phyloP scores from a whole-genome alignment of 2,797 vertebrate species.

The Rhinichthys osculus region DNA sequence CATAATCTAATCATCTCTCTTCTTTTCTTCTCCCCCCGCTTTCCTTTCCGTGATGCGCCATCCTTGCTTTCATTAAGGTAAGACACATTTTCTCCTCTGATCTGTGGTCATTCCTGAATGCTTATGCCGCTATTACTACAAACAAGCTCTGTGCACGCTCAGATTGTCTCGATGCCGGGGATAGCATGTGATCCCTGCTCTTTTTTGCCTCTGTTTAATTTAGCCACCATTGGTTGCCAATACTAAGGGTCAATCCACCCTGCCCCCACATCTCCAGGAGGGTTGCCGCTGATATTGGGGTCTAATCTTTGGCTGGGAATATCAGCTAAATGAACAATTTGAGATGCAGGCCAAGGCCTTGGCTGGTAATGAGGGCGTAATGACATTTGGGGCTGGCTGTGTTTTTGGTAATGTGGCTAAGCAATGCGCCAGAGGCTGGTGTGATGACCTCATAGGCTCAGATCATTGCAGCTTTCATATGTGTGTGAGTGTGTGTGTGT shows the following conservation, averaged over 20 bases:
- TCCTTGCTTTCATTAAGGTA: slow-evolving; percentile 67
- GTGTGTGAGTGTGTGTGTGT: slow-evolving; percentile 66
- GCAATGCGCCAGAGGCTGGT: slow-evolving; percentile 72
- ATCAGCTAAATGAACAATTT: slow-evolving; percentile 79
- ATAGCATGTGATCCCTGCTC: slow-evolving; percentile 49
- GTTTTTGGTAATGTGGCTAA: slow-evolving; percentile 81
- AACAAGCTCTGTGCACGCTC: neutral
- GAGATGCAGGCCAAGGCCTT: slow-evolving; percentile 76
- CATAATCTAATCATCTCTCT: slow-evolving; percentile 42
- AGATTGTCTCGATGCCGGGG: slow-evolving; percentile 36
- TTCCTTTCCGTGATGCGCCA: slow-evolving; percentile 25
- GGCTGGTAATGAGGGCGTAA: slow-evolving; percentile 84
- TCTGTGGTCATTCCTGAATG: slow-evolving; percentile 41
- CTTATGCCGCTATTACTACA: slow-evolving; percentile 33
- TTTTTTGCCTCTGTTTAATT: slow-evolving; percentile 66
- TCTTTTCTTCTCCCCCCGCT: slow-evolving; percentile 38
- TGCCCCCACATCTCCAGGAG: slow-evolving; percentile 40
- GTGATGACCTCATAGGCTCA: slow-evolving; percentile 75
- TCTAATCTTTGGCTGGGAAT: slow-evolving; percentile 75
- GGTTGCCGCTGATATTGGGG: slow-evolving; percentile 61
- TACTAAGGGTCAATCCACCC: slow-evolving; percentile 60
- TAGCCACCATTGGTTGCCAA: slow-evolving; percentile 46
- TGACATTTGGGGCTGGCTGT: slow-evolving; percentile 77
- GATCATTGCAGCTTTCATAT: slow-evolving; percentile 76
- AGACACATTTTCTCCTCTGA: slow-evolving; percentile 62